Conservation (phyloP, 1,140 invertebrate species). For the Drosophila ananassae region DNA sequence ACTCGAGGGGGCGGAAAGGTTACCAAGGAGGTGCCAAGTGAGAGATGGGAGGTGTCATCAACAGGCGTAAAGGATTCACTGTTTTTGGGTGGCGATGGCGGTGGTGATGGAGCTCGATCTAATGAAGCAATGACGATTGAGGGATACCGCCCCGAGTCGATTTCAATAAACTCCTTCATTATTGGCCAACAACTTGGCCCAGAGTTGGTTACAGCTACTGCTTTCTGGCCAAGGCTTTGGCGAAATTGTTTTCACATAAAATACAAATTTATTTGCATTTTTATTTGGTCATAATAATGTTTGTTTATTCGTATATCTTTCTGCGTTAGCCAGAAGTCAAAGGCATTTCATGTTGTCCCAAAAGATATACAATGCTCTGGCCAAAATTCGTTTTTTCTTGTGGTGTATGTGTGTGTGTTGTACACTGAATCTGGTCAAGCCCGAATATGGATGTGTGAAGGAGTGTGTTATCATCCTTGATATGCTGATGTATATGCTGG, state of each 20-base stretch:
- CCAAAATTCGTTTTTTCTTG: slow-evolving; percentile 23
- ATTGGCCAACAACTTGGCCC: slow-evolving; percentile 44
- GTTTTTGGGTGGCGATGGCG: neutral
- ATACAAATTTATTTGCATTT: slow-evolving; percentile 82
- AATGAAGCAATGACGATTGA: slow-evolving; percentile 70
- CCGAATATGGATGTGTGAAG: neutral
- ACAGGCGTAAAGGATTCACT: slow-evolving; percentile 57
- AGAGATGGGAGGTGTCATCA: slow-evolving; percentile 46
- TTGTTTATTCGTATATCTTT: slow-evolving; percentile 68
- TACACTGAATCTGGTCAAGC: slow-evolving; percentile 50
- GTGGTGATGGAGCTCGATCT: slow-evolving; percentile 14
- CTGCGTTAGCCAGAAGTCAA: slow-evolving; percentile 61
- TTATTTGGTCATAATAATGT: slow-evolving; percentile 79
- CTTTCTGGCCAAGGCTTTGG: slow-evolving; percentile 52
- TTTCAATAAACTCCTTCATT: slow-evolving; percentile 81
- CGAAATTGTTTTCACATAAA: slow-evolving; percentile 80
- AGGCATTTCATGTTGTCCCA: slow-evolving; percentile 42
- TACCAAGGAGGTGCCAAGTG: neutral
- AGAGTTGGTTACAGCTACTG: slow-evolving; percentile 38
- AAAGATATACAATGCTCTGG: slow-evolving; percentile 46
- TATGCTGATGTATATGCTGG: slow-evolving; percentile 61
- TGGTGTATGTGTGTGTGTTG: neutral
- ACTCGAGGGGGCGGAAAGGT: slow-evolving; percentile 10
- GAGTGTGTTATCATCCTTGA: slow-evolving; percentile 51
- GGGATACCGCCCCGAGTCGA: slow-evolving; percentile 56